Evolutionary conservation across 2,797 vertebrate genomes (phyloP), one percentile per base, ranked within the genome.

Genomic region (Pipistrellus nathusii): DNA sequence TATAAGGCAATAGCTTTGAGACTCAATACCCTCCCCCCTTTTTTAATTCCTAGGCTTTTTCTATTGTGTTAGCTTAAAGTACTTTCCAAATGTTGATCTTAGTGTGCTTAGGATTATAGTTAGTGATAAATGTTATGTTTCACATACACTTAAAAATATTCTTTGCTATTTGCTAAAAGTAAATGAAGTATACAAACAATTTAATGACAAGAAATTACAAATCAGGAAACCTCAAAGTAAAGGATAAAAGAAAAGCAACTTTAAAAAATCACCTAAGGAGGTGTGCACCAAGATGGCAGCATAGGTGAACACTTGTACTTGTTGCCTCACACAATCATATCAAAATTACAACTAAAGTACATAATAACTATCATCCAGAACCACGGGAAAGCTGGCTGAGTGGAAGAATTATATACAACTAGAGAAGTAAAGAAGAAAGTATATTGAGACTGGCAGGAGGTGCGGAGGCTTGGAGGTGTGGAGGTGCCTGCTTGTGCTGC

Each of bases 181-280:
- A 20, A 82, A 83, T 13, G 21, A 72, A 72, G 51, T 77, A 59
- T 18, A 23, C 62, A 76, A 62, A 83, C 3, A 85, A 41, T 85
- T 88, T 71, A 73, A 81, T 38, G n/a, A 68, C 4, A 86, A 86
- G n/a, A 71, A 23, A 21, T 20, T 55, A 27, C 77, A 95, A 76
- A 51, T 91, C n/a, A 59, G 12, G 3, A 12, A 81, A 64, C 14
- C 18, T 84, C 12, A 95, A 91, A 71, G 69, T 88, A 93, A 86
- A 27, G 30, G 20, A 4, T 51, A 46, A 87, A 81, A 59, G 25
- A 51, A 76, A 76, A n/a, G 73, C 30, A 76, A 32, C 46, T 76
- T 76, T 51, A 76, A 76, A 76, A 75, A 51, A 59, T 59, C 57
- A 27, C 46, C 72, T 75, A n/a, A 51, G 20, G 53, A 55, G 53